Evolutionary conservation across 2,888 invertebrate genomes (phyloP), one percentile per base, ranked within the genome.

Genomic region (Hartigia nigra): DNA sequence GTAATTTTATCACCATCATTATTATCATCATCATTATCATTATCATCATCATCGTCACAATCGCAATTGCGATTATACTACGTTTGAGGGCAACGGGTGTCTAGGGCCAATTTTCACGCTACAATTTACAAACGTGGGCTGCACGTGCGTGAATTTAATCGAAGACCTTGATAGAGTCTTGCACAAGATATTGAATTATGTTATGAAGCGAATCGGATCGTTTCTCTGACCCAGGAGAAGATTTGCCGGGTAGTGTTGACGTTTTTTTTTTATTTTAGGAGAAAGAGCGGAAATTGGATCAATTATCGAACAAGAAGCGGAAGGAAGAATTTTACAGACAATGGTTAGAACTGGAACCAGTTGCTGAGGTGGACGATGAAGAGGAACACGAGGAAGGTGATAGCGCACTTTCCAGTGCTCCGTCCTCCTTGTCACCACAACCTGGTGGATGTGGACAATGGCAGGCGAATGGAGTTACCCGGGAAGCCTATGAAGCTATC

Each of bases 391-490:
- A 90, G 84, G 95, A 95, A 91, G 94, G 93, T 83, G 95, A 95
- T 88, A 95, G 95, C 76, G 95, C 95, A 80, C 92, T 95, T 83
- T 95, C 95, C 82, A 95, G 95, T 83, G 95, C 94, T 82, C 95
- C 95, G 79, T 93, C 95, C 82, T 95, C 95, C 76, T 93, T 95
- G 86, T 95, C 95, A 85, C 95, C 95, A 78, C 95, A 95, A 89
- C 95, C 95, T 5, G 87, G 87, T 32, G 85, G 85, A 36, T 87
- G 85, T 34, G 84, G 85, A 31, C 84, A 82, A 36, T 87, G 85
- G 84, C 85, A 86, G 70, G 81, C 82, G 12, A 87, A 84, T 34
- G 86, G 86, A 5, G 85, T 89, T 34, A 88, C 87, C 39, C 85
- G 88, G 72, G 90, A 90, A 78, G 88, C 88, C 4, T 90, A 90